Conservation (phyloP, 2,797 vertebrate species). For the Lacerta viridis region DNA sequence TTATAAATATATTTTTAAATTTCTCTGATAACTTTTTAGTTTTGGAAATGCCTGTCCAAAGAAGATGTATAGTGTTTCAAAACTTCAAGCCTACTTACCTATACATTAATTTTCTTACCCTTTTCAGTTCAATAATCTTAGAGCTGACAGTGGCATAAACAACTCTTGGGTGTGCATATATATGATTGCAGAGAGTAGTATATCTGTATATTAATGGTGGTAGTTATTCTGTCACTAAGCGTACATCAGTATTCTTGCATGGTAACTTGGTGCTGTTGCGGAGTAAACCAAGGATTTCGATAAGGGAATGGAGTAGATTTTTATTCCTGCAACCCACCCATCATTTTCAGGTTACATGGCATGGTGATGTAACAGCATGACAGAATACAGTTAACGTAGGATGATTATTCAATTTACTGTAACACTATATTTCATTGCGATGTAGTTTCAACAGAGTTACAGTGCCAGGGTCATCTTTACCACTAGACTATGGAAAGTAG, state of each 20-base stretch:
- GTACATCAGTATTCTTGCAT: not conserved
- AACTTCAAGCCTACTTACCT: not conserved
- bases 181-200: not conserved
- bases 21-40: slow-evolving; percentile 48
- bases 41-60: slow-evolving; percentile 52
- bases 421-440: not conserved
- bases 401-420: not conserved
- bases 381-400: fast-evolving
- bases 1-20: slow-evolving; percentile 45
- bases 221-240: too few relatives aligned
- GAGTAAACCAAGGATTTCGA: not conserved
- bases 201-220: not conserved
- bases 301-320: fast-evolving
- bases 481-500: not conserved
- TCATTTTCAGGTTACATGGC: fast-evolving
- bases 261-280: not conserved
- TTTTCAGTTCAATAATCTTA: not conserved
- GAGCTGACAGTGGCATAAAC: not conserved
- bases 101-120: not conserved
- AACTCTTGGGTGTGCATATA: not conserved
- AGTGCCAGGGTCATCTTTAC: fast-evolving
- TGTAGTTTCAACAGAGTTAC: not conserved
- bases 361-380: not conserved
- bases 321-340: not conserved
- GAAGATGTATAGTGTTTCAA: slow-evolving; percentile 41